Percentiles rank a stretch among this genome's conserved stretches.
Conservation (phyloP, 2,113 vertebrate species). For the Sceloporus tristichus region DNA sequence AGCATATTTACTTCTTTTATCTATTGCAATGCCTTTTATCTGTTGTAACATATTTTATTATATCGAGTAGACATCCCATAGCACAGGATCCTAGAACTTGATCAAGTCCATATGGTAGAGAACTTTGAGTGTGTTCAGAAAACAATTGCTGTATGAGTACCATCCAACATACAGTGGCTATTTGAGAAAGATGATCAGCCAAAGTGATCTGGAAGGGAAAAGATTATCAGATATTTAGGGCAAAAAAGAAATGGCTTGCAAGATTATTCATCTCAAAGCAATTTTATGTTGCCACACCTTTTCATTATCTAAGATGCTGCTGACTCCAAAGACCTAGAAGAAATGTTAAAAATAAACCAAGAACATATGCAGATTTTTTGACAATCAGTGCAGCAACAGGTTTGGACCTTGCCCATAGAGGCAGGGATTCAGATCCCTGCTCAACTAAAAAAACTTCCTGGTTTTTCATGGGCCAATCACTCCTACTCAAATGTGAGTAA, state of each 20-base stretch:
- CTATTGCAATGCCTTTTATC: neutral
- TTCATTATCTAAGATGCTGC: neutral
- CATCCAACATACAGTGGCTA: neutral
- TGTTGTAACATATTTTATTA: neutral
- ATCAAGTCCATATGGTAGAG: neutral
- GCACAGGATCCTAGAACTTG: neutral
- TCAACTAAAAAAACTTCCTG: neutral
- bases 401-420: neutral
- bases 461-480: neutral
- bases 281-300: neutral
- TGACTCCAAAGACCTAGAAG: neutral
- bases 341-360: conserved; percentile 4
- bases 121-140: neutral
- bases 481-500: neutral
- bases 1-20: neutral
- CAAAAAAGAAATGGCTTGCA: neutral
- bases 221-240: neutral
- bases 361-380: neutral
- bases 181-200: neutral
- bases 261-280: neutral
- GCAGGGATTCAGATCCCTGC: neutral
- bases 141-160: neutral
- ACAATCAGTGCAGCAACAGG: neutral
- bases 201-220: neutral
- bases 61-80: too few relatives aligned